A percentile compares a stretch with the other conserved stretches of the same genome.
These are phyloP conservation scores for Lasioglossum leucozonium DNA, from an alignment of 2,888 invertebrate species.

Conservation along the genomic window DNA sequence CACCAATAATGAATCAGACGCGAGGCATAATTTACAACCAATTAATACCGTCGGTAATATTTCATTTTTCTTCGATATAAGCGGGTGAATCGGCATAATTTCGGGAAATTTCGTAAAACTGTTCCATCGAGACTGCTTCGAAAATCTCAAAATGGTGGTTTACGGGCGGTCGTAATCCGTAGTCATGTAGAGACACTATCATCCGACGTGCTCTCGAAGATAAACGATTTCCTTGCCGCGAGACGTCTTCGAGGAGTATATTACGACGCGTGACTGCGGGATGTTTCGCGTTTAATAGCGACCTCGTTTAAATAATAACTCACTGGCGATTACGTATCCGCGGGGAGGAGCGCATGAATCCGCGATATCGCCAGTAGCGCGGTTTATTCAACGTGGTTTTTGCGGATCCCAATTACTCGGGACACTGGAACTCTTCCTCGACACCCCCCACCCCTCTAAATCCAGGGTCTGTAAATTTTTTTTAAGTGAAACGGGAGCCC, in stretches of 20 bases:
- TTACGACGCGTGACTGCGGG: conserved; percentile 27
- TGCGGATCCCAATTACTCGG: conserved; percentile 41
- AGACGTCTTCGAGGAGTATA: conserved; percentile 25
- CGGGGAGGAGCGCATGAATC: conserved; percentile 20
- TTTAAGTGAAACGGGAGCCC: conserved; percentile 15
- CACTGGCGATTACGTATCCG: conserved; percentile 25
- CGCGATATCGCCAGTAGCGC: conserved; percentile 14
- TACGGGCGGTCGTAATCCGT: conserved; percentile 7
- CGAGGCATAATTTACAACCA: neutral
- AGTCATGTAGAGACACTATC: neutral
- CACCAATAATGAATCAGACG: too few relatives aligned
- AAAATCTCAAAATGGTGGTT: conserved; percentile 12
- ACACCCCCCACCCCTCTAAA: neutral
- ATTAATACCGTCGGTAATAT: neutral
- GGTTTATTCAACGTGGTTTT: conserved; percentile 48
- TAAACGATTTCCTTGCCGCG: conserved; percentile 15
- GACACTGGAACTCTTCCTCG: neutral
- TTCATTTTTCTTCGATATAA: neutral
- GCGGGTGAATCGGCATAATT: neutral
- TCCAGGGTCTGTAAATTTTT: neutral
- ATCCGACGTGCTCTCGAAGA: neutral
- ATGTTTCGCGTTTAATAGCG: conserved; percentile 33
- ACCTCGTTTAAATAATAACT: conserved; percentile 48
- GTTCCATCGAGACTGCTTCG: neutral
- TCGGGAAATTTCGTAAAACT: neutral